Base-by-base conservation (phyloP, 2,888 invertebrate genomes). In the Chydorus sphaericus region DNA sequence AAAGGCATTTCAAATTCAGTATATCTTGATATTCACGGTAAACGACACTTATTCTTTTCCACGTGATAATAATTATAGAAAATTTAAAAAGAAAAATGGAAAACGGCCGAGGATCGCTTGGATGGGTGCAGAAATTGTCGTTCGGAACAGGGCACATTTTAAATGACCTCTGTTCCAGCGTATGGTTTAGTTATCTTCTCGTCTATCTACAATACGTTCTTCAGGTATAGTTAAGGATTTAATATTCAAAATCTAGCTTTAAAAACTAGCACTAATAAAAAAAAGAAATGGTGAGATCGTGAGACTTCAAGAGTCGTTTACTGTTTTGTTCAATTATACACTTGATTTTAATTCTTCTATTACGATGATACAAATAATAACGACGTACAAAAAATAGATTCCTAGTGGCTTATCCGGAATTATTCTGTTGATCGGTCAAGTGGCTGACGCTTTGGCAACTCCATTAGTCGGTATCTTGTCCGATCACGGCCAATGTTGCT, bases 101-200 rank as follows among this genome's bases (percentile, higher is more conserved):
- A 23, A 14, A 10, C 18, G 44, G 48, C 18, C 20, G 18, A 4
- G 36, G 26, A 23, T 36, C 31, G 28, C 28, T 57, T 14, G 20
- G 44, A 20, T 37, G 56, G 55, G 50, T 23, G 20, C 53, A 58
- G 29, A 62, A 62, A 49, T 53, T 65, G 7, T 58, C 60, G 23
- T 66, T 61, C 62, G 71, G 74, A 49, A 68, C 75, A 2, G 77
- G 77, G 1, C 77, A 77, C 65, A 70, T 76, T 23, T 69, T 75
- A 59, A 77, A 77, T 64, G 77, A 78, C 62, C 66, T 78, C 31
- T 73, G 73, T 59, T 73, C 75, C 2, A 71, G 74, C 14, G 73
- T 77, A 70, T 77, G 77, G 77, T 77, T 76, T 64, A 73, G 71
- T 8, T 77, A 77, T 62, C 65, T 76, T n/a, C 69, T 77, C 54